Evolutionary conservation across 2,113 vertebrate species (phyloP).

Genomic region (Corvus hawaiiensis): DNA sequence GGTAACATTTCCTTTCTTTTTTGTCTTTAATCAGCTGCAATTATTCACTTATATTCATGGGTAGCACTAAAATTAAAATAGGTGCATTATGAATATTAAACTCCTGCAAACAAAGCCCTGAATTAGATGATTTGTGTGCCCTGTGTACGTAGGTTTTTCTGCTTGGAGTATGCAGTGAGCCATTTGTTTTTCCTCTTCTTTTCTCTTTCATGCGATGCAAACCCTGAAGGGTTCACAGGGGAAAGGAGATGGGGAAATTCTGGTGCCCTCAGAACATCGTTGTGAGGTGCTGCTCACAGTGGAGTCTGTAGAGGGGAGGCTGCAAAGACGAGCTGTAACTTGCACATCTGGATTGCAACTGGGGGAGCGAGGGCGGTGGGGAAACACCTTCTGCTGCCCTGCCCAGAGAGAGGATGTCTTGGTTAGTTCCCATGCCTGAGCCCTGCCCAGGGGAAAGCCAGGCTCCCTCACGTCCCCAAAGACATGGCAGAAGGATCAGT

Average conservation of each 20-base stretch:
- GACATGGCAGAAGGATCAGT: rapidly evolving
- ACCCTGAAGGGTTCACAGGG: background rate
- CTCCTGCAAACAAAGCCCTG: slow-evolving; percentile 41
- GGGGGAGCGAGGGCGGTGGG: rapidly evolving
- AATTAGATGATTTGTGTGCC: slow-evolving; percentile 52
- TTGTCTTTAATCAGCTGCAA: slow-evolving; percentile 64
- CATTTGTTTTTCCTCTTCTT: background rate
- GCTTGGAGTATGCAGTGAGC: background rate
- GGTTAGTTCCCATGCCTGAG: background rate
- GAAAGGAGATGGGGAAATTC: background rate
- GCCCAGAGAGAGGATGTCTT: background rate
- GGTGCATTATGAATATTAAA: slow-evolving; percentile 56
- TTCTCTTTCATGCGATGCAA: background rate
- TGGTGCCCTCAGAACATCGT: background rate
- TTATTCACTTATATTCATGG: slow-evolving; percentile 66
- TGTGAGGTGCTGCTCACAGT: background rate
- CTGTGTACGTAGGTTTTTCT: background rate
- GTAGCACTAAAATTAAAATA: slow-evolving; percentile 64
- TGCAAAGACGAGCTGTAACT: background rate
- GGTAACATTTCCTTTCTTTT: slow-evolving; percentile 64
- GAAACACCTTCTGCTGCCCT: background rate
- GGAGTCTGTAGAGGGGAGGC: background rate
- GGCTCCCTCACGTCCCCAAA: background rate
- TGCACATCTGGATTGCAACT: background rate
- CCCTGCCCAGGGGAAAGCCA: background rate